A percentile compares a stretch with the other conserved stretches of the same genome.
Conservation (phyloP, 2,888 invertebrate species). For the Bellardia bayeri region DNA sequence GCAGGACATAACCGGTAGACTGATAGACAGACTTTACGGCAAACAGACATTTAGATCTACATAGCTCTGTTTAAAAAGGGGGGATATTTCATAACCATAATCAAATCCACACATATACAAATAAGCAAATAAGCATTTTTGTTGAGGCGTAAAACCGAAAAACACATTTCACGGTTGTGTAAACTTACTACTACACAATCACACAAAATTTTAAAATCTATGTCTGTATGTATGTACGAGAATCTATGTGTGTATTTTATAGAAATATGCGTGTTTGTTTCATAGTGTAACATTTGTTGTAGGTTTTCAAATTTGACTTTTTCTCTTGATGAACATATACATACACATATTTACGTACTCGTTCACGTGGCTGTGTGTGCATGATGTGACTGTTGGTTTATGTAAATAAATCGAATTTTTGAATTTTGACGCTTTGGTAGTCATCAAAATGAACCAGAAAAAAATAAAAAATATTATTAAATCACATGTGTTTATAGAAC, state of each 20-base stretch:
- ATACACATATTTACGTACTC: too few relatives aligned
- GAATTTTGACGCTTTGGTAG: slow-evolving; percentile 70
- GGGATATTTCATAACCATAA: slow-evolving; percentile 30
- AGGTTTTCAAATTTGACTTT: slow-evolving; percentile 34
- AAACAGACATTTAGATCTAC: slow-evolving; percentile 39
- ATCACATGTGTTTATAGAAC: slow-evolving; percentile 15
- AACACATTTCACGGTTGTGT: slow-evolving; percentile 71
- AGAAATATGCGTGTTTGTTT: slow-evolving; percentile 5
- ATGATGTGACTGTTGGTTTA: slow-evolving; percentile 12
- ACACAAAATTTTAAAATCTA: background rate
- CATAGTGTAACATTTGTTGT: slow-evolving; percentile 10
- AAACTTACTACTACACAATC: background rate
- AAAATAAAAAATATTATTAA: slow-evolving; percentile 37
- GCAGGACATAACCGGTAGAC: slow-evolving; percentile 42
- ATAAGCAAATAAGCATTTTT: slow-evolving; percentile 36
- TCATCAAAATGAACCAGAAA: slow-evolving; percentile 52
- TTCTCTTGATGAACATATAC: background rate
- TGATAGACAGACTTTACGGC: slow-evolving; percentile 39
- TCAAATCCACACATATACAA: slow-evolving; percentile 1
- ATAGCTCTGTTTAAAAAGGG: slow-evolving; percentile 48
- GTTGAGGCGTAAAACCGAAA: slow-evolving; percentile 70
- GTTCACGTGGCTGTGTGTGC: too few relatives aligned
- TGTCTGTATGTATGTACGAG: slow-evolving; percentile 7
- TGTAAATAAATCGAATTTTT: slow-evolving; percentile 69
- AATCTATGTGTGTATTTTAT: background rate